These are phyloP conservation scores for Eupithecia inturbata DNA, from an alignment of 2,888 invertebrate genomes.

Conservation along the genomic window DNA sequence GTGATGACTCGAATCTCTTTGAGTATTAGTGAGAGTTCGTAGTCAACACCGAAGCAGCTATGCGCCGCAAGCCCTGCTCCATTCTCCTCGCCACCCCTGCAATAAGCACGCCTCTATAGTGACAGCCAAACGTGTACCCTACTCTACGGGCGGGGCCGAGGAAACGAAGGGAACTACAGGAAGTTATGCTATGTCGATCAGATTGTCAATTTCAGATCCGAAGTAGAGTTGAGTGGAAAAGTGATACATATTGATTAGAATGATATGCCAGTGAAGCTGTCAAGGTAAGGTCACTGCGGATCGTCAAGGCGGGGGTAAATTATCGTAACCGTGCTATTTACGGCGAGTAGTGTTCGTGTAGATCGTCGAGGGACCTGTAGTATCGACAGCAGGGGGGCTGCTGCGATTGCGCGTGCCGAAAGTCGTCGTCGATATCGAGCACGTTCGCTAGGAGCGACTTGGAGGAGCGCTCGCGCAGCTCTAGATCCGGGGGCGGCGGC, in stretches of 20 bases:
- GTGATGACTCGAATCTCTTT: slow-evolving; percentile 97
- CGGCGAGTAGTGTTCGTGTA: slow-evolving; percentile 85
- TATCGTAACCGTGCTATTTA: slow-evolving; percentile 84
- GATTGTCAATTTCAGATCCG: slow-evolving; percentile 70
- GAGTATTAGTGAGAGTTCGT: slow-evolving; percentile 96
- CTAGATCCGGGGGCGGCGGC: slow-evolving; percentile 92
- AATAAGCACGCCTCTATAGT: slow-evolving; percentile 74
- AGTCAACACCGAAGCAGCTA: slow-evolving; percentile 95
- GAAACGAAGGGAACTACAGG: slow-evolving; percentile 80
- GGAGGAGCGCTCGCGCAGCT: slow-evolving; percentile 95
- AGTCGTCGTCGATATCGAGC: slow-evolving; percentile 98
- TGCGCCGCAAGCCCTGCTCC: slow-evolving; percentile 91
- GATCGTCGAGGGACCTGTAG: slow-evolving; percentile 88
- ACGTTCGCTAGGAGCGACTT: slow-evolving; percentile 98
- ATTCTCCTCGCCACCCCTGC: slow-evolving; percentile 85
- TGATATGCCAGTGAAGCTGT: slow-evolving; percentile 63
- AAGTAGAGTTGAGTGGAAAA: slow-evolving; percentile 55
- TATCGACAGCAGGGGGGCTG: slow-evolving; percentile 90
- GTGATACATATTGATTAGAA: slow-evolving; percentile 55
- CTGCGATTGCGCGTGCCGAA: slow-evolving; percentile 91
- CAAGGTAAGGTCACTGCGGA: slow-evolving; percentile 80
- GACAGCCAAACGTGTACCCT: slow-evolving; percentile 73
- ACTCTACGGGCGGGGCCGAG: slow-evolving; percentile 78
- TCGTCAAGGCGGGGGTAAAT: slow-evolving; percentile 78
- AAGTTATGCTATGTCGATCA: slow-evolving; percentile 62